Base-by-base conservation (phyloP, 2,888 invertebrate species). In the Meiosimyza decipiens region DNA sequence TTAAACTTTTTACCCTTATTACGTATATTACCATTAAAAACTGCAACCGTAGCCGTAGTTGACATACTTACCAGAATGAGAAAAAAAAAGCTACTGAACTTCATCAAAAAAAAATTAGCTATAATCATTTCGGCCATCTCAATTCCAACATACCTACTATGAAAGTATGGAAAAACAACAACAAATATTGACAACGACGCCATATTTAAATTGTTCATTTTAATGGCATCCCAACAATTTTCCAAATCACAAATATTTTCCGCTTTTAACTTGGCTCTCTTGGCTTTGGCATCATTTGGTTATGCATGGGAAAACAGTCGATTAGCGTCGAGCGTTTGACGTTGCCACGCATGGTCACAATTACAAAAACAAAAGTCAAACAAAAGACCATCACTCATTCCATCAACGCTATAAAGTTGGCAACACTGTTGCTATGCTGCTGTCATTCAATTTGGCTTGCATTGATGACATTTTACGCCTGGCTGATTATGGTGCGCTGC, bases 271-370 rank as follows among this genome's bases (percentile, higher is more conserved):
- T 49, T 11, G 49, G 15, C 49, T 40, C 40, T 40, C 40, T 47
- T 63, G 11, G 28, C 47, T 18, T 22, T 49, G 18, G 18, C 16
- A 12, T 59, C 33, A 22, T 28, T 52, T 57, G 65, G 77, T 79
- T 77, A 79, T 77, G 79, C 79, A 73, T 82, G 80, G 80, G 78
- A 81, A 80, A 79, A 74, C 72, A 77, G 74, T 76, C 76, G 74
- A 80, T 79, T 79, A 78, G 74, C 74, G 63, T 71, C 11, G n/a
- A 64, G 6, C 50, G 9, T 28, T 13, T 15, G 3, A 11, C 64
- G 18, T 28, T 65, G 65, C n/a, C 33, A n/a, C 9, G 15, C 15
- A 13, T 28, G 13, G 11, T 28, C 50, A 49, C 16, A 16, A 7
- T 64, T 13, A 9, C 15, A 9, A n/a, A 71, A 60, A 69, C 40